Evolutionary conservation across 1,140 invertebrate genomes (phyloP), one percentile per base, ranked within the genome.

Genomic region (Drosophila pectinifera): DNA sequence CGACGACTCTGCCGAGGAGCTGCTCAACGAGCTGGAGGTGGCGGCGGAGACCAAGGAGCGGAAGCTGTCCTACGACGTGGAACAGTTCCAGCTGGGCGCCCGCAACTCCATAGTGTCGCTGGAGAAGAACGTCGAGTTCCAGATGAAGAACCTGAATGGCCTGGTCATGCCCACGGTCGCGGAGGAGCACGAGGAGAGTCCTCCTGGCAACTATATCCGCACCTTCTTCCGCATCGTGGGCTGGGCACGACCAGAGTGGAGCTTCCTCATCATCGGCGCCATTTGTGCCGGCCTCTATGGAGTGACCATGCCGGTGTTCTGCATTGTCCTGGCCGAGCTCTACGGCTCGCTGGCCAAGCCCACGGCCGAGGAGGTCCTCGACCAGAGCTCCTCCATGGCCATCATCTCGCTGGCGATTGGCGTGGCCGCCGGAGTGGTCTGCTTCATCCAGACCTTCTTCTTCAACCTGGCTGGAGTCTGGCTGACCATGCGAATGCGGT

Each of bases 301-400:
- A 4, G 94, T 94, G 1, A 94, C 95, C 8, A 95, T 97, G 75
- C 97, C 97, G 0, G 94, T 94, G 4, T 98, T 97, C 91, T 96
- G 97, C 1, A 93, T 98, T 8, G 89, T 98, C 0, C 96, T 98
- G 84, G 96, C 97, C 26, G 96, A 98, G 83, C 95, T 98, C 28
- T 94, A 97, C 59, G 95, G 95, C 64, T 88, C 91, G 0, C 61
- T 93, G 22, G 79, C 74, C 92, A 94, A 59, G 83, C 92, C 86
- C 3, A 94, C 96, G 53, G 92, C 94, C 5, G 92, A 94, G 2
- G 93, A 93, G 63, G 94, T 96, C 1, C 92, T 94, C 4, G 43
- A 86, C 0, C 92, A 95, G 62, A 95, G 95, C 0, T 93, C 95
- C 13, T 92, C 93, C 1, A 96, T 96, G 73, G 94, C 95, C 3